Evolutionary conservation across 2,113 vertebrate genomes (phyloP), one percentile per base, ranked within the genome.

Genomic region (Chloebia gouldiae): DNA sequence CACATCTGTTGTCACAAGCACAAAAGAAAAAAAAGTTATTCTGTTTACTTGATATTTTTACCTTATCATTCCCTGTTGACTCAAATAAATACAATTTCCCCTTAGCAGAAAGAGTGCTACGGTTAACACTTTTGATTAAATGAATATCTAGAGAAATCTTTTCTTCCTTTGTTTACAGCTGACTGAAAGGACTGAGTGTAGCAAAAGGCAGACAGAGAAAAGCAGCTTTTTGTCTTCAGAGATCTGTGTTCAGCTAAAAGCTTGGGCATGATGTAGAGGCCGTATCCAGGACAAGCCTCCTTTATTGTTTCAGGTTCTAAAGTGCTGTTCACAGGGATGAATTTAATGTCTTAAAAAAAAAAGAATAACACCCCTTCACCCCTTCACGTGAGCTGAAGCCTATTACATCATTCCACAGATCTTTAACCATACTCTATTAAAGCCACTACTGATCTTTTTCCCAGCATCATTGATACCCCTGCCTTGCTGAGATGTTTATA

Each of bases 331-430:
- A 56, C 19, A 37, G 17, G 25, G 16, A 60, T 66, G 16, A 92
- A 92, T 64, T 75, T 81, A 65, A 61, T 54, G 10, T 66, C 25
- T 86, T 57, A 8, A 5, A 53, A 59, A 53, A 59, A 76, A 51
- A 54, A 23, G 2, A 13, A 35, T 31, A 80, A 68, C 28, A 0
- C 0, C 1, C 8, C 37, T n/a, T n/a, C n/a, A n/a, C n/a, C n/a
- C n/a, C n/a, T 82, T 72, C 84, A 33, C 7, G 45, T 15, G n/a
- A 88, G 13, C 23, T 78, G 77, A 66, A 78, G 42, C 7, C 42
- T 37, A 50, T 57, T 53, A 65, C 33, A 50, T 17, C 57, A 10
- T 60, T 76, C 10, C 20, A 13, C 8, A 15, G 77, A 17, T 78
- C 30, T 77, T 73, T 57, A 80, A 78, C 10, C 7, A 73, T 49